These are phyloP conservation scores for Harpalus rubripes DNA, from an alignment of 2,888 invertebrate species.

Conservation along the genomic window DNA sequence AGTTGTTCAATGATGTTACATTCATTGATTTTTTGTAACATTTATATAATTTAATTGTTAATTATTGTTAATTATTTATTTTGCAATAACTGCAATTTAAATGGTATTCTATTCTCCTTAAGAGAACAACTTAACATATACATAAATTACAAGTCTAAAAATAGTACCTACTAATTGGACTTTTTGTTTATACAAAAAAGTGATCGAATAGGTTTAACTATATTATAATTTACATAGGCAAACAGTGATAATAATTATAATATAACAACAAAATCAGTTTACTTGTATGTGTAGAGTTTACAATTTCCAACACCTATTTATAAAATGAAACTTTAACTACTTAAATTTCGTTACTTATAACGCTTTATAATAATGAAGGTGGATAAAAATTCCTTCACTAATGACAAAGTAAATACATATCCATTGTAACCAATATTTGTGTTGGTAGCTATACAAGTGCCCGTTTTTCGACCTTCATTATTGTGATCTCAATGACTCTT, in stretches of 20 bases:
- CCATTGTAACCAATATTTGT: too few species aligned
- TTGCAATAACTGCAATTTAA: conserved; percentile 6
- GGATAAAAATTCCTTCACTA: too few species aligned
- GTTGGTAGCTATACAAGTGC: too few species aligned
- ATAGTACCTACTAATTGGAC: not conserved
- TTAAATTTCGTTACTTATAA: too few species aligned
- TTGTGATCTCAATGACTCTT: too few species aligned
- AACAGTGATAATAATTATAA: not conserved
- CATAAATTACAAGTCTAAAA: not conserved
- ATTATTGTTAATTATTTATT: conserved; percentile 4
- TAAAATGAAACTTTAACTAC: too few species aligned
- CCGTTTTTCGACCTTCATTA: too few species aligned
- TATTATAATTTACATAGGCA: not conserved
- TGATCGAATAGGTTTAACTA: not conserved
- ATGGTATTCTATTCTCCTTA: not conserved
- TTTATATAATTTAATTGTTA: conserved; percentile 1
- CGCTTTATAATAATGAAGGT: too few species aligned
- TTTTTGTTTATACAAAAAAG: not conserved
- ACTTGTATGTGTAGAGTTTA: too few species aligned
- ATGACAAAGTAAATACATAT: too few species aligned
- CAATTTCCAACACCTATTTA: too few species aligned
- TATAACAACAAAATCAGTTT: too few species aligned
- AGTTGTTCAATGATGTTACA: not conserved
- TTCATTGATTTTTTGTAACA: not conserved
- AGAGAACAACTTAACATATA: not conserved